Conservation (phyloP, 2,888 invertebrate species). For the Philaethria dido region DNA sequence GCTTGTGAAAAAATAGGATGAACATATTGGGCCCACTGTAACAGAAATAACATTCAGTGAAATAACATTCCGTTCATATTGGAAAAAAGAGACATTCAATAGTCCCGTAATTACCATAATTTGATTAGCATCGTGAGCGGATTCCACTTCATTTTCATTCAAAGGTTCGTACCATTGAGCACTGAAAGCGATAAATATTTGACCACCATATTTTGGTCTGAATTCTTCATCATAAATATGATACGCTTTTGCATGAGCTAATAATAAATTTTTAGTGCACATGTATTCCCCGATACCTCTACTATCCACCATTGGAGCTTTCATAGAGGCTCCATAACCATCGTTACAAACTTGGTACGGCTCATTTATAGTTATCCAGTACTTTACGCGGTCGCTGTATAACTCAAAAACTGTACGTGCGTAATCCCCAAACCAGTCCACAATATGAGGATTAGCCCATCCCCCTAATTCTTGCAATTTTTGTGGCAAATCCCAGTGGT, state of each 20-base stretch:
- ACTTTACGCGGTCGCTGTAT: constrained; percentile 72
- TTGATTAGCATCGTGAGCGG: constrained; percentile 64
- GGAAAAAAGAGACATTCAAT: neutral
- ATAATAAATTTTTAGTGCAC: constrained; percentile 70
- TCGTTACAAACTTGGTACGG: constrained; percentile 60
- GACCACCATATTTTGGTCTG: constrained; percentile 60
- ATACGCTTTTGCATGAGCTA: constrained; percentile 79
- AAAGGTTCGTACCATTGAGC: constrained; percentile 77
- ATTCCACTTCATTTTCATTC: constrained; percentile 62
- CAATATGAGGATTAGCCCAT: constrained; percentile 63
- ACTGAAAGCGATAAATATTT: constrained; percentile 73
- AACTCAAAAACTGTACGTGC: constrained; percentile 60
- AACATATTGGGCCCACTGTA: constrained; percentile 40
- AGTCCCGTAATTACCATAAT: constrained; percentile 25
- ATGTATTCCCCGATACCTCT: constrained; percentile 71
- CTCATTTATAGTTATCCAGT: constrained; percentile 84
- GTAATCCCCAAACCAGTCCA: constrained; percentile 69
- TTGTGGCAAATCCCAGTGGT: constrained; percentile 72
- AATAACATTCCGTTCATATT: constrained; percentile 1
- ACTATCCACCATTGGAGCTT: constrained; percentile 57
- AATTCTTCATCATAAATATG: constrained; percentile 61
- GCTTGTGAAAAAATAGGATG: constrained; percentile 56
- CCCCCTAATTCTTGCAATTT: constrained; percentile 65
- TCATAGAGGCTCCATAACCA: constrained; percentile 64
- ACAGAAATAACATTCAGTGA: constrained; percentile 20